phyloP scores from a whole-genome alignment of 1,140 invertebrate species.

The Trinorchestia longiramus region DNA sequence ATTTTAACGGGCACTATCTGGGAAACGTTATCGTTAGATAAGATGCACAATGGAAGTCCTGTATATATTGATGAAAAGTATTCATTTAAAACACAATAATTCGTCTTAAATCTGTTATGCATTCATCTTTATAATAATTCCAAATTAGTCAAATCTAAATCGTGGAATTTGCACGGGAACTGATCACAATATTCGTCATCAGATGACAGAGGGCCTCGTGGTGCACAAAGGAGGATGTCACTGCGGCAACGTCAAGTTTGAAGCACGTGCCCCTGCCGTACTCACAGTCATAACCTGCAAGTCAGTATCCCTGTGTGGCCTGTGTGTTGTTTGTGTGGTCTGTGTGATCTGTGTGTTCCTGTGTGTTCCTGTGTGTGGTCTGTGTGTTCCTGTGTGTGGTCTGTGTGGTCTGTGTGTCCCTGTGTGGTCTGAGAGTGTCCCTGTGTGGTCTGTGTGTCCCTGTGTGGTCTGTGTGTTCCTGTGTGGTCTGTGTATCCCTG shows the following conservation, averaged over 20 bases:
- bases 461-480: neutral
- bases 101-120: too few relatives aligned
- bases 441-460: neutral
- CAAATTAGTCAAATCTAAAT: too few relatives aligned
- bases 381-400: neutral
- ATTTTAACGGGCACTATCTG: too few relatives aligned
- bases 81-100: too few relatives aligned
- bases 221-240: constrained; percentile 73
- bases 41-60: too few relatives aligned
- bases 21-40: too few relatives aligned
- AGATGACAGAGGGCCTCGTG: constrained; percentile 38
- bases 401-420: neutral
- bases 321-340: too few relatives aligned
- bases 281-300: constrained; percentile 72
- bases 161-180: too few relatives aligned
- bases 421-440: neutral
- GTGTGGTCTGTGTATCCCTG: neutral
- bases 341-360: neutral
- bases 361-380: neutral
- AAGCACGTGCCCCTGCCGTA: constrained; percentile 70
- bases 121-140: too few relatives aligned
- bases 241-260: constrained; percentile 73
- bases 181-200: neutral
- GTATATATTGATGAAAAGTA: too few relatives aligned
- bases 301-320: constrained; percentile 67